Evolutionary conservation across 2,888 invertebrate species (phyloP).

Genomic region (Epistrophe grossulariae): DNA sequence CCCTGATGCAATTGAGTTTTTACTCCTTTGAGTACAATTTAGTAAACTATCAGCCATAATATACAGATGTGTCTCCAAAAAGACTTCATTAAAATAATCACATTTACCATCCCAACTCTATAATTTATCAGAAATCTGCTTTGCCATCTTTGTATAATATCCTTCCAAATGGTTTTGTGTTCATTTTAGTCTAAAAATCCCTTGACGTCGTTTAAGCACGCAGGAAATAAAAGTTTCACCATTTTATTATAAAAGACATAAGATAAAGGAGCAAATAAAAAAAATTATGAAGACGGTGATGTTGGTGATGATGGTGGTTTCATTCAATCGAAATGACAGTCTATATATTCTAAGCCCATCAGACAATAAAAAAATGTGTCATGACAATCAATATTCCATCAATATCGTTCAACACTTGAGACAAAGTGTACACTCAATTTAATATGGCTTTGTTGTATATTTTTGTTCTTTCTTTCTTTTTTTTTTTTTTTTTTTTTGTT

Average conservation of each 20-base stretch:
- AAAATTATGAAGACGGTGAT: not conserved
- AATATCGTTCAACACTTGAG: constrained; percentile 19
- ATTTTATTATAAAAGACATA: constrained; percentile 1
- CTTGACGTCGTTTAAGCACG: not conserved
- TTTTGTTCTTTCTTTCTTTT: too few relatives aligned
- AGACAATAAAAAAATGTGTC: constrained; percentile 32
- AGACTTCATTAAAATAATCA: constrained; percentile 29
- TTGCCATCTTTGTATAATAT: not conserved
- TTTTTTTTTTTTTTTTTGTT: constrained; percentile 4
- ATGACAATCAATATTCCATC: constrained; percentile 34
- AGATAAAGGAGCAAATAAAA: constrained; percentile 6
- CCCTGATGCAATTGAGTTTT: not conserved
- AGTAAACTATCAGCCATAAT: not conserved
- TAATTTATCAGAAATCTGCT: not conserved
- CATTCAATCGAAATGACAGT: not conserved
- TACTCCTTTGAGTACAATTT: constrained; percentile 6
- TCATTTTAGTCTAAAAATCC: constrained; percentile 3
- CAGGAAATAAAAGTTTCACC: constrained; percentile 20
- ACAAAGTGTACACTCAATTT: constrained; percentile 23
- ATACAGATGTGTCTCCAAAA: not conserved
- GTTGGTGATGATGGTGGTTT: not conserved
- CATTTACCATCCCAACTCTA: not conserved
- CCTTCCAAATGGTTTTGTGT: not conserved
- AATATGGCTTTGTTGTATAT: constrained; percentile 1
- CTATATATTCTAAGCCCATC: not conserved